phyloP scores from a whole-genome alignment of 2,113 vertebrate genomes.

The Hypocryptadius cinnamomeus region DNA sequence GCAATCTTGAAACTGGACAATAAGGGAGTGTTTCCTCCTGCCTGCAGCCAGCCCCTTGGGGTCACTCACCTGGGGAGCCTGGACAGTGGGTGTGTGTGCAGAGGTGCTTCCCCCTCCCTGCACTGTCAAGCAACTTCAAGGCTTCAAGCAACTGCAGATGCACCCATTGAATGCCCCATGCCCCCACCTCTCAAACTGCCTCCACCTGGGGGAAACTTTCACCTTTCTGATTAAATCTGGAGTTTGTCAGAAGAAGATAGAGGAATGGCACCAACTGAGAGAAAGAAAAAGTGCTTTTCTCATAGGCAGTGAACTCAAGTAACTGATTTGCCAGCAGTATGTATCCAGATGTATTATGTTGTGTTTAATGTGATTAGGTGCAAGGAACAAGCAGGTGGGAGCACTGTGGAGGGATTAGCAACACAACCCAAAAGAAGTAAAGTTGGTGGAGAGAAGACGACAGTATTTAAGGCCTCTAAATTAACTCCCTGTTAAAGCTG shows the following conservation, averaged over 20 bases:
- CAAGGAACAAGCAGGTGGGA: neutral
- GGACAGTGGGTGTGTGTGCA: fast-evolving
- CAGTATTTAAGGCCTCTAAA: neutral
- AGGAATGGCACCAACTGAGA: fast-evolving
- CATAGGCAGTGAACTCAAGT: neutral
- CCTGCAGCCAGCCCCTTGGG: neutral
- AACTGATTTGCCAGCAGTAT: neutral
- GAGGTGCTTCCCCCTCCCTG: neutral
- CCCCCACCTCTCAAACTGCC: neutral
- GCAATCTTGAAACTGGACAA: neutral
- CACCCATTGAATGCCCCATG: neutral
- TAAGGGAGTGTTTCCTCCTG: neutral
- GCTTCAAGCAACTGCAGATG: neutral
- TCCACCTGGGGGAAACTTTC: neutral
- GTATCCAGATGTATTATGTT: neutral
- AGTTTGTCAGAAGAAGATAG: neutral
- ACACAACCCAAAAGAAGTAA: neutral
- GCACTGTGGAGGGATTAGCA: neutral
- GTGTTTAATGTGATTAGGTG: neutral
- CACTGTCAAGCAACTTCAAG: neutral
- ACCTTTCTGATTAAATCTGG: neutral
- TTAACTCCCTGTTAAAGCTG: slow-evolving; percentile 15
- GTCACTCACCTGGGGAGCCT: neutral
- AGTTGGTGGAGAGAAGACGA: neutral
- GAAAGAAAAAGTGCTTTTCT: neutral